phyloP scores from a whole-genome alignment of 2,888 invertebrate genomes.

The Drosophila limbata region DNA sequence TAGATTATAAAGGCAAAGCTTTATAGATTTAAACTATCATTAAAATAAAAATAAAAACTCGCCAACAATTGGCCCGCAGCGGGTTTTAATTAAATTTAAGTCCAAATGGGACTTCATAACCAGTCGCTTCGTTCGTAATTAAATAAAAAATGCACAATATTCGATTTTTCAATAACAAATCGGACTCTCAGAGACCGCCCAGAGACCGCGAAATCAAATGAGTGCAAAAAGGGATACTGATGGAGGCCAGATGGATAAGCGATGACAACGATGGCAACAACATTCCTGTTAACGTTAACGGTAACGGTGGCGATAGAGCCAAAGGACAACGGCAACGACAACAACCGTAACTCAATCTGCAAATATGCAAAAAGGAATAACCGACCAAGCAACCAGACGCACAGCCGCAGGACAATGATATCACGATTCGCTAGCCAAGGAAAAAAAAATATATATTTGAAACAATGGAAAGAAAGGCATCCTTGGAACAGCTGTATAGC shows the following conservation, averaged over 20 bases:
- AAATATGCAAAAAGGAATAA: conserved; percentile 57
- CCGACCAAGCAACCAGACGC: conserved; percentile 45
- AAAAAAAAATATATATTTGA: not conserved
- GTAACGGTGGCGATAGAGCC: not conserved
- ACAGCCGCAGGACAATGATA: conserved; percentile 56
- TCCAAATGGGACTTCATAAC: conserved; percentile 62
- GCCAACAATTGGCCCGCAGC: conserved; percentile 12
- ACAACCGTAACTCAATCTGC: conserved; percentile 70
- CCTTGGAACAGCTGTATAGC: conserved; percentile 34
- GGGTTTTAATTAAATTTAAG: conserved; percentile 59
- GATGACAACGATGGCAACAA: conserved; percentile 33
- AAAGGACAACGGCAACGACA: conserved; percentile 47
- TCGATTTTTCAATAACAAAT: conserved; percentile 65
- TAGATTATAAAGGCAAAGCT: conserved; percentile 8
- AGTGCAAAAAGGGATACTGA: conserved; percentile 8
- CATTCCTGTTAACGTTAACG: not conserved
- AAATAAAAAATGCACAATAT: conserved; percentile 65
- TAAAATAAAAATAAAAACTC: not conserved
- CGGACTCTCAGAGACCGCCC: conserved; percentile 11
- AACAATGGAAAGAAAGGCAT: conserved; percentile 24
- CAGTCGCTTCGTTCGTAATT: conserved; percentile 56
- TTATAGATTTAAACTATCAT: not conserved
- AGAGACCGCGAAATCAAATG: conserved; percentile 4
- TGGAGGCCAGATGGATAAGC: conserved; percentile 39
- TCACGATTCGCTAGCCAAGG: conserved; percentile 23